Conservation (phyloP, 2,113 vertebrate species). For the Megaceryle torquata region DNA sequence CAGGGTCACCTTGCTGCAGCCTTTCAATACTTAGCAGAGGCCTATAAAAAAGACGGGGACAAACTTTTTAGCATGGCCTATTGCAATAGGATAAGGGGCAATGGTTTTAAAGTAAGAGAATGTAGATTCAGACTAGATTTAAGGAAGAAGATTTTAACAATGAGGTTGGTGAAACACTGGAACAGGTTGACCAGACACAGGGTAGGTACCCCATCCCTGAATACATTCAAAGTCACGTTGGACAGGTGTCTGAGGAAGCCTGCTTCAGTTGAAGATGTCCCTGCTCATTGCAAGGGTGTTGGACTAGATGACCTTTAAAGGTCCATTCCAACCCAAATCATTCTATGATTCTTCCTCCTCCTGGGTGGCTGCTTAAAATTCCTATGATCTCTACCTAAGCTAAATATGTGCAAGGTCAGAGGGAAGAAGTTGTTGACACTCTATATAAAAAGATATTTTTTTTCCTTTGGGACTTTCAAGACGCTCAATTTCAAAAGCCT, state of each 20-base stretch:
- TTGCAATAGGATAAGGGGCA: neutral
- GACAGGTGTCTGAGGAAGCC: neutral
- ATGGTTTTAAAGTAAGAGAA: neutral
- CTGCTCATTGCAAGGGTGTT: neutral
- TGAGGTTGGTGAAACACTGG: neutral
- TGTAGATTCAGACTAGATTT: neutral
- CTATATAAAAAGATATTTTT: neutral
- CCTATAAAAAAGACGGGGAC: neutral
- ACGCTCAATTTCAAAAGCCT: neutral
- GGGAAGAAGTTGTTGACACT: neutral
- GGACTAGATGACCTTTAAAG: neutral
- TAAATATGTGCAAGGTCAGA: neutral
- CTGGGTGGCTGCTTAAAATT: neutral
- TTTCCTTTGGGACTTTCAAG: neutral
- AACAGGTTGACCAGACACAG: neutral
- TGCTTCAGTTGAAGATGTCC: neutral
- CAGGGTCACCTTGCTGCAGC: accelerated
- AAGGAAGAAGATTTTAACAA: neutral
- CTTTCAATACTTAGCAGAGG: neutral
- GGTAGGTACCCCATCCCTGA: neutral
- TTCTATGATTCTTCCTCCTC: neutral
- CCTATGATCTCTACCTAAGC: neutral
- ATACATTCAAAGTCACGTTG: neutral
- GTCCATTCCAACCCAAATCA: neutral
- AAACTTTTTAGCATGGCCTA: neutral